Percentiles rank a stretch among this genome's conserved stretches.
Evolutionary conservation across 2,797 vertebrate species (phyloP).

Genomic region (Rhabdophis nuchalis): DNA sequence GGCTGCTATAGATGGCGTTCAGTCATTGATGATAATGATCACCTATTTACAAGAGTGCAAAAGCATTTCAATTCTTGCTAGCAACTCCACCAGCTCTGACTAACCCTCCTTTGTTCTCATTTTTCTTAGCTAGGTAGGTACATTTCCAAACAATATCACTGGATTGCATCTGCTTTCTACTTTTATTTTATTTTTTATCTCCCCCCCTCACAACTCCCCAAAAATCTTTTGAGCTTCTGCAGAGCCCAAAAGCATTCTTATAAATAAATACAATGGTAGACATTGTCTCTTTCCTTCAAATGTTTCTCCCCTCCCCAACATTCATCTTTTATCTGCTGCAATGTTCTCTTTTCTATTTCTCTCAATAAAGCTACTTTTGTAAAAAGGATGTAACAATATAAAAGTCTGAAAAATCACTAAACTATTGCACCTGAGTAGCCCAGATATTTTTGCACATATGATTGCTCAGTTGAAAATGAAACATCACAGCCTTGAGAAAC

Average conservation of each 20-base stretch:
- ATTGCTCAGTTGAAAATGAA: neutral
- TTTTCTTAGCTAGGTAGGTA: neutral
- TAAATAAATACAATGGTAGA: neutral
- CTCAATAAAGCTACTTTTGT: neutral
- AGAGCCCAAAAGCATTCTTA: neutral
- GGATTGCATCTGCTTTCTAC: neutral
- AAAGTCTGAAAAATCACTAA: neutral
- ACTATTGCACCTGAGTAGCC: neutral
- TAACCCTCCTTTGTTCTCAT: neutral
- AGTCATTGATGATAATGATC: neutral
- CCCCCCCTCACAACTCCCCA: rapidly evolving
- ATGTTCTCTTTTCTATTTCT: neutral
- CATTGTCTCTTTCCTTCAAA: neutral
- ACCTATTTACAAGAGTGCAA: neutral
- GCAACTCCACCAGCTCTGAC: neutral
- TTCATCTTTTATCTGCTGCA: neutral
- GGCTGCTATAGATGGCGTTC: neutral
- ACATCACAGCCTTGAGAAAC: neutral
- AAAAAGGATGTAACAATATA: neutral
- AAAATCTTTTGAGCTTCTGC: neutral
- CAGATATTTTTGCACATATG: neutral
- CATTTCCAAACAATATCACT: neutral
- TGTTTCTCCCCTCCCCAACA: neutral
- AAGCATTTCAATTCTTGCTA: neutral
- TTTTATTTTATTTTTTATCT: neutral